phyloP scores from a whole-genome alignment of 1,140 invertebrate species.

The Drosophila guanche region DNA sequence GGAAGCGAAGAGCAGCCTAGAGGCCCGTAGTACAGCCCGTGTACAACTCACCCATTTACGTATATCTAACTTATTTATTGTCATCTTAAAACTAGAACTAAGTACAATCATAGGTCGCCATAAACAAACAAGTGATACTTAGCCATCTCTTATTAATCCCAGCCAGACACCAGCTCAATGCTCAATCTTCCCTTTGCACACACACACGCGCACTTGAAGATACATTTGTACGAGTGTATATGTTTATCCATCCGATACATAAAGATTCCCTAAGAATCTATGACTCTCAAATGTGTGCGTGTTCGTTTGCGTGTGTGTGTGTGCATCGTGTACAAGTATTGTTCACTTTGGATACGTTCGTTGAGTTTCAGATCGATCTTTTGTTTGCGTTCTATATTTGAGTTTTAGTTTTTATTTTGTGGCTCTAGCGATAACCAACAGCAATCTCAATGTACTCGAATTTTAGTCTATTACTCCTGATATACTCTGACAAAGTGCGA shows the following conservation, averaged over 20 bases:
- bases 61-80: constrained; percentile 44
- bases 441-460: constrained; percentile 79
- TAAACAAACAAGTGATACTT: constrained; percentile 16
- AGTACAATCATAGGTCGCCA: constrained; percentile 24
- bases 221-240: too few species aligned
- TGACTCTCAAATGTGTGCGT: too few species aligned
- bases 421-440: constrained; percentile 54
- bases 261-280: too few species aligned
- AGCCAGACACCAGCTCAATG: constrained; percentile 2
- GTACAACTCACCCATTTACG: constrained; percentile 49
- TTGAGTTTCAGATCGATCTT: constrained; percentile 24
- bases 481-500: constrained; percentile 82
- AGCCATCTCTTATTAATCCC: constrained; percentile 18
- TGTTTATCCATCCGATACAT: too few species aligned
- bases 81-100: constrained; percentile 46
- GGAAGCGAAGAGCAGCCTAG: constrained; percentile 5
- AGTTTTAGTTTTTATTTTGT: constrained; percentile 67
- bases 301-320: too few species aligned
- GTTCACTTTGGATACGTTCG: constrained; percentile 34
- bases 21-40: constrained; percentile 35
- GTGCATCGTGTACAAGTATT: constrained; percentile 24
- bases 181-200: too few species aligned
- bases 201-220: too few species aligned
- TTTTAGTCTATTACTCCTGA: constrained; percentile 84
- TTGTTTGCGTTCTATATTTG: constrained; percentile 44